Base-by-base conservation (phyloP, 2,113 vertebrate genomes). In the Nansenia antarctica region DNA sequence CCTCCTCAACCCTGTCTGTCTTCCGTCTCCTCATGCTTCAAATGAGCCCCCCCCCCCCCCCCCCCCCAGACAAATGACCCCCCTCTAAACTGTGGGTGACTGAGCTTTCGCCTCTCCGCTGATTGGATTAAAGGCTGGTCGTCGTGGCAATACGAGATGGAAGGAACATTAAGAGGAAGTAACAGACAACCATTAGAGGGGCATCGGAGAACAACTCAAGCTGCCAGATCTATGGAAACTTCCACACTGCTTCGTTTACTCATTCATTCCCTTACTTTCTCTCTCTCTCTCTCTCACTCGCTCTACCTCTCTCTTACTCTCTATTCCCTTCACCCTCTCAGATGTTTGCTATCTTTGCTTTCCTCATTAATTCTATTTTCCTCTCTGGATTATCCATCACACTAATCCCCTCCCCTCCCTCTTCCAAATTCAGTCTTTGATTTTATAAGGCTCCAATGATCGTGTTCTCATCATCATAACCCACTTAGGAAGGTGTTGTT, bases 101-200 rank as follows among this genome's bases (percentile, higher is more conserved):
- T 69, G 76, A 76, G 70, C 61, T 35, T 30, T 61, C n/a, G 49
- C 53, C 61, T 73, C 63, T 65, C 62, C 65, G 24, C 67, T 79
- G 73, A 82, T 76, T 73, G 55, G 54, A 79, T 76, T 73, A 76
- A 29, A 72, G 62, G 26, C 37, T 66, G 61, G 58, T 60, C 45
- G 30, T 64, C 37, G 52, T 67, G 62, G 65, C 5, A 9, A 78
- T 55, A 55, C 64, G 52, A 69, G 35, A 82, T 70, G 42, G 75
- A 63, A 39, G 63, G 53, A 72, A 58, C 72, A 55, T 67, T 82
- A 74, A 72, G 55, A 60, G 62, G 12, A 72, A 62, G 70, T 69
- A 68, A 45, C 54, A 59, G 60, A 67, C 32, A 62, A 59, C 55
- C 62, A 78, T 78, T 78, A 78, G 75, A 70, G 14, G 15, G 26